Base-by-base conservation (phyloP, 2,797 vertebrate species). In the Onychomys arenicola region DNA sequence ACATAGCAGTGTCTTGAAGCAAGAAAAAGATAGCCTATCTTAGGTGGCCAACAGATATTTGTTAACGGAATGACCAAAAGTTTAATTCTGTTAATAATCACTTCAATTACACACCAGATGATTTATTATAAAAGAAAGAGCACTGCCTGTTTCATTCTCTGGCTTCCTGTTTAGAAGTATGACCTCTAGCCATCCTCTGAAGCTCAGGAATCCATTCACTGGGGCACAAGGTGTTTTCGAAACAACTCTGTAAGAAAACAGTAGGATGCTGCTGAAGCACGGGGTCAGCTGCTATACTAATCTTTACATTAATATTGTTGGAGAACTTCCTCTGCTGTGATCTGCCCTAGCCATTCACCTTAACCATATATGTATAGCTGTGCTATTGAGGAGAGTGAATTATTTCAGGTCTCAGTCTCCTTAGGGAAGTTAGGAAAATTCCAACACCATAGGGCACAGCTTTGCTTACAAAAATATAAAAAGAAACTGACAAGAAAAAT, bases 311-410 rank as follows among this genome's bases (percentile, higher is more conserved):
- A 29, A 46, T 5, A 84, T 6, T 21, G 7, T 81, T 46, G 27
- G 43, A 96, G 7, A 55, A 75, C 49, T 69, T 61, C 97, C 92
- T n/a, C 19, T 69, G 8, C 83, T 93, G 96, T 63, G 76, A 97
- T 89, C 92, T 95, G 43, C 77, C 78, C 75, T 96, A 3, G 81
- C 96, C 78, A 69, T n/a, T 11, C 13, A 76, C 61, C 89, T 93
- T 25, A 40, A 97, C 97, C 94, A 93, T 49, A 77, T 92, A 52
- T 7, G 63, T 71, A 13, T 81, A 86, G 96, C 46, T 75, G 91
- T 87, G 11, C 59, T 98, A 96, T 97, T 96, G 63, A 97, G 80
- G 43, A 95, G 95, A 19, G 94, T 97, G 93, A 40, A 92, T 97
- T 90, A 94, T 96, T 65, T 96, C 52, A 95, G 63, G 29, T 97